Percentiles rank a stretch among this genome's conserved stretches.
Conservation (phyloP, 2,797 vertebrate species). For the Chrysocyon brachyurus region DNA sequence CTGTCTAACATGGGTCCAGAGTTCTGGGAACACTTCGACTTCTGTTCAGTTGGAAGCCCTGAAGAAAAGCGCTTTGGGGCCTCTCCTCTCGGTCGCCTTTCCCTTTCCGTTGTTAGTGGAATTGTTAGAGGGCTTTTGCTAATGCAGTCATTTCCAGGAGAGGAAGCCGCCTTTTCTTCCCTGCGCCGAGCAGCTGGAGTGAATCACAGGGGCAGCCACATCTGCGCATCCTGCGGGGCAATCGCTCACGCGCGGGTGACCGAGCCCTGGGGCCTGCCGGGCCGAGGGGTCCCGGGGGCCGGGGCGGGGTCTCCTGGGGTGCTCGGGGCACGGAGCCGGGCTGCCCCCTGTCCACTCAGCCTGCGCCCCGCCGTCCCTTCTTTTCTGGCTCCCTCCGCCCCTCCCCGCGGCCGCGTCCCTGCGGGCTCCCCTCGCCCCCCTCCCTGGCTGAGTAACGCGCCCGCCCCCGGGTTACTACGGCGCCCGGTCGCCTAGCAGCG, state of each 20-base stretch:
- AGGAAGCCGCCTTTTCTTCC: constrained; percentile 72
- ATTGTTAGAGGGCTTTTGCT: constrained; percentile 68
- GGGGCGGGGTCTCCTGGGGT: neutral
- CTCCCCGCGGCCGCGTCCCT: rapidly evolving
- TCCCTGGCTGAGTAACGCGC: neutral
- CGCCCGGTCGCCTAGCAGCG: constrained; percentile 62
- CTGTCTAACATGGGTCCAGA: neutral
- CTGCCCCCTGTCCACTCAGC: neutral
- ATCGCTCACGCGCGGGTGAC: constrained; percentile 67
- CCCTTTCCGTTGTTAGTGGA: constrained; percentile 72
- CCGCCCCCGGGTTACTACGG: constrained; percentile 46
- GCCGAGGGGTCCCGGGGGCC: neutral
- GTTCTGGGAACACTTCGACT: neutral
- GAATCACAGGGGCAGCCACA: constrained; percentile 69
- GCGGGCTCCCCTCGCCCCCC: neutral
- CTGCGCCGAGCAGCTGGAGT: constrained; percentile 52
- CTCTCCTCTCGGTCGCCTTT: constrained; percentile 42
- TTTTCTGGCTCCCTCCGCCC: no score
- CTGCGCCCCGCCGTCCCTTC: neutral
- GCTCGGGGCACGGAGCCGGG: neutral
- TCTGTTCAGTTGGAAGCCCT: neutral
- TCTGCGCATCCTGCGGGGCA: constrained; percentile 76
- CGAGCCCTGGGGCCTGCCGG: neutral
- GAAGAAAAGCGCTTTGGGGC: constrained; percentile 14
- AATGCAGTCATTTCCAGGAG: constrained; percentile 76